These are phyloP conservation scores for Cataglyphis albicans DNA, from an alignment of 2,888 invertebrate species.

Conservation along the genomic window DNA sequence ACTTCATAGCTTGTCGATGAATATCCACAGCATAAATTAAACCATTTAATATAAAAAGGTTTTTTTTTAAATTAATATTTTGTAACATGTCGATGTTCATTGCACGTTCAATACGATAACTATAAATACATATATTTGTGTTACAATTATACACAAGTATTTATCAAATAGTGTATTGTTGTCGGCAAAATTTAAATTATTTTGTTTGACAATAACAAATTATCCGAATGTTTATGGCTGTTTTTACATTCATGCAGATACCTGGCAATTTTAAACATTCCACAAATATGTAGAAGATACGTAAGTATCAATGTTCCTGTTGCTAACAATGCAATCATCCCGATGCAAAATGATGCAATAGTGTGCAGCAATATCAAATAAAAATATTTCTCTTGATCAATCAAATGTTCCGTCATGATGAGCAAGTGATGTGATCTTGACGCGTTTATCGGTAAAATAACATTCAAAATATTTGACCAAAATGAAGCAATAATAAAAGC, in stretches of 20 bases:
- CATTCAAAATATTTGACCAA: background rate
- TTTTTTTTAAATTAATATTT: background rate
- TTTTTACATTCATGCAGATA: background rate
- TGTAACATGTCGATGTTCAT: background rate
- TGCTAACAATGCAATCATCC: background rate
- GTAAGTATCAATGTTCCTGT: background rate
- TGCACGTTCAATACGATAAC: background rate
- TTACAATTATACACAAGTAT: background rate
- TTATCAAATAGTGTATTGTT: background rate
- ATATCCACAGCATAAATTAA: background rate
- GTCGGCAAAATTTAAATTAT: background rate
- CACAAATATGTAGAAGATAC: background rate
- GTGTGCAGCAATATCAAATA: background rate
- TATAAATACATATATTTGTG: background rate
- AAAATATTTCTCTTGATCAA: background rate
- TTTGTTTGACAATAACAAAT: background rate
- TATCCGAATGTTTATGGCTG: background rate
- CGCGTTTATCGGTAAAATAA: background rate
- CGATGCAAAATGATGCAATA: background rate
- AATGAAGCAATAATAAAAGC: background rate
- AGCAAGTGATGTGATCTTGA: background rate
- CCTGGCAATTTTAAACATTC: conserved; percentile 7
- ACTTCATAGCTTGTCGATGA: conserved; percentile 7
- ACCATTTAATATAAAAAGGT: background rate
- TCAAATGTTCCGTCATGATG: background rate